Percentiles rank a stretch among this genome's conserved stretches.
These are phyloP conservation scores for Argyrosomus japonicus DNA, from an alignment of 2,113 vertebrate genomes.

Conservation along the genomic window DNA sequence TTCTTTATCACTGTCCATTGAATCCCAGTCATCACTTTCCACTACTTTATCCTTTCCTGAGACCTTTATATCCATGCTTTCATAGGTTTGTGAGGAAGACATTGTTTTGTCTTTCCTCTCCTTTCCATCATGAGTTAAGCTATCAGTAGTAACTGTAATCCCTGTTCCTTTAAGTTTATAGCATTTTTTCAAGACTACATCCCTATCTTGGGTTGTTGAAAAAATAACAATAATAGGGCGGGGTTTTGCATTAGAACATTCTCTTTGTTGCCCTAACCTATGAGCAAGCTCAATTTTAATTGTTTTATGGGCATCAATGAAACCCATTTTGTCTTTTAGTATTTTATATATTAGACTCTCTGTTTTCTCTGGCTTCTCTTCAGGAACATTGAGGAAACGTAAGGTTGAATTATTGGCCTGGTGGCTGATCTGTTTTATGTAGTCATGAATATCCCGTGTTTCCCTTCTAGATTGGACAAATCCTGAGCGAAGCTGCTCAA, in stretches of 20 bases:
- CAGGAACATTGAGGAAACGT: constrained; percentile 95
- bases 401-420: constrained; percentile 93
- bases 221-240: constrained; percentile 97
- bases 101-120: constrained; percentile 92
- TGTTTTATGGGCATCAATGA: constrained; percentile 88
- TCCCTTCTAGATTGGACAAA: constrained; percentile 97
- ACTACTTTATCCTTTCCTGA: constrained; percentile 86
- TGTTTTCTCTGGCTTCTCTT: constrained; percentile 91
- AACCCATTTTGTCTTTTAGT: constrained; percentile 95
- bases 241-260: constrained; percentile 96
- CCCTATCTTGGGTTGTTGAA: constrained; percentile 93
- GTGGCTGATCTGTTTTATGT: constrained; percentile 94
- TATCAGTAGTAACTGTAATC: constrained; percentile 94
- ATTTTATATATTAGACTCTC: constrained; percentile 92
- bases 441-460: constrained; percentile 98
- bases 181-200: constrained; percentile 97
- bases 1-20: constrained; percentile 93
- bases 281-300: constrained; percentile 96
- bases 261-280: constrained; percentile 93
- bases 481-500: constrained; percentile 95
- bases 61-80: constrained; percentile 97
- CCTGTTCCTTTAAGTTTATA: constrained; percentile 98
- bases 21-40: constrained; percentile 91
- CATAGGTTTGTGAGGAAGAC: constrained; percentile 95
- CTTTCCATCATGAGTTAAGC: constrained; percentile 90